Percentiles rank a stretch among this genome's conserved stretches.
Evolutionary conservation across 2,888 invertebrate species (phyloP).

Genomic region (Brachyptera putata): DNA sequence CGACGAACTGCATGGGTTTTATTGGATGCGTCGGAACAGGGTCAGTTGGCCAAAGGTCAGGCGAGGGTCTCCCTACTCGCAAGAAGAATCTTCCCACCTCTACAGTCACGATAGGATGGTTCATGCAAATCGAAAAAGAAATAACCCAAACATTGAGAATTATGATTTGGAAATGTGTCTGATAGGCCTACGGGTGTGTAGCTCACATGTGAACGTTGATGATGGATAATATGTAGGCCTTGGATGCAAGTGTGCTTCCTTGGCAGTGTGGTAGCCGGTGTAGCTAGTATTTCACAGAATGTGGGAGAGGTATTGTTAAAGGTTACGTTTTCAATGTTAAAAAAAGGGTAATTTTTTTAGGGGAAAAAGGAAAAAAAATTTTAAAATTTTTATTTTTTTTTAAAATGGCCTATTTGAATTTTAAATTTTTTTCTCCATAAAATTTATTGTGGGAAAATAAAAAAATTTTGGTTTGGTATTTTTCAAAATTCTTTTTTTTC

Average conservation of each 20-base stretch:
- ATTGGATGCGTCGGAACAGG: neutral
- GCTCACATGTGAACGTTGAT: too few relatives aligned
- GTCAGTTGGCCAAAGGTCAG: slow-evolving; percentile 18
- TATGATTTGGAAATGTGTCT: too few relatives aligned
- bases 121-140: neutral
- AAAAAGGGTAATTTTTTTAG: neutral
- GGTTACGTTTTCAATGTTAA: neutral
- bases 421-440: too few relatives aligned
- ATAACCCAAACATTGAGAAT: slow-evolving; percentile 1
- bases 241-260: too few relatives aligned
- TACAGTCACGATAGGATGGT: neutral
- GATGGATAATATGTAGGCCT: neutral
- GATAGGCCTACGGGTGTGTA: too few relatives aligned
- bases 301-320: slow-evolving; percentile 7
- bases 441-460: too few relatives aligned
- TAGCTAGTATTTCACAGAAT: too few relatives aligned
- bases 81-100: slow-evolving; percentile 15
- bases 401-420: slow-evolving; percentile 2
- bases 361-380: neutral
- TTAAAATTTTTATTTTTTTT: too few relatives aligned
- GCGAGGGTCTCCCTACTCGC: slow-evolving; percentile 9
- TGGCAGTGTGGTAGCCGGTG: too few relatives aligned
- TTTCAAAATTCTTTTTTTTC: too few relatives aligned
- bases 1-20: slow-evolving; percentile 13
- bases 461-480: too few relatives aligned